Evolutionary conservation across 2,888 invertebrate species (phyloP), one percentile per base, ranked within the genome.

Genomic region (Hemithea aestivaria): DNA sequence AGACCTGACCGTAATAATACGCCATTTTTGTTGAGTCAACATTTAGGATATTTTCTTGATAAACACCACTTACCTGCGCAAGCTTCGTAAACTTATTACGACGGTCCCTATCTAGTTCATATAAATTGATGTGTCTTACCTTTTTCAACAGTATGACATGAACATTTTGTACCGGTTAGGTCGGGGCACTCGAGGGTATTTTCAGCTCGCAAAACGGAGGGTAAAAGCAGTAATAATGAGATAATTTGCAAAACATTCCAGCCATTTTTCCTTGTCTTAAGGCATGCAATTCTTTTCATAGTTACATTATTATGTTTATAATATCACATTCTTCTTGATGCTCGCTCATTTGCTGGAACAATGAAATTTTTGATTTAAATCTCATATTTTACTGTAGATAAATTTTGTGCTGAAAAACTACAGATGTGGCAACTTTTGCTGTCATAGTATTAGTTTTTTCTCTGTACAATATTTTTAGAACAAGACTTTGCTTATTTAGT

Each of bases 61-160:
- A 20, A 28, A 28, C 20, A 8, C 9, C 34, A 28, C 30, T 25
- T 37, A 2, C 16, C 5, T 16, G 3, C 16, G 16, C 5, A 16
- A 16, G 16, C 16, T 16, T 16, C 16, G 16, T 16, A 5, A 16
- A 16, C 16, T 16, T 16, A 16, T 16, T 16, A 16, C 16, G 16
- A 43, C 37, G 48, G 11, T 16, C 16, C 16, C 16, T 16, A 16
- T 16, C 16, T 16, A 16, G 16, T 16, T 16, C 23, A 35, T 48
- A 45, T 27, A 40, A 44, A 27, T 16, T 16, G 11, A 27, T 8
- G 20, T 24, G 20, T 57, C 88, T 89, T 80, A 91, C 91, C 96
- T 78, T 96, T 95, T 81, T 96, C 95, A 78, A 96, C 94, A 73
- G 93, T 93, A 88, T 95, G 96, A 84, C 96, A 96, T 20, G 96